Evolutionary conservation across 2,888 invertebrate genomes (phyloP).

Genomic region (Candidula unifasciata): DNA sequence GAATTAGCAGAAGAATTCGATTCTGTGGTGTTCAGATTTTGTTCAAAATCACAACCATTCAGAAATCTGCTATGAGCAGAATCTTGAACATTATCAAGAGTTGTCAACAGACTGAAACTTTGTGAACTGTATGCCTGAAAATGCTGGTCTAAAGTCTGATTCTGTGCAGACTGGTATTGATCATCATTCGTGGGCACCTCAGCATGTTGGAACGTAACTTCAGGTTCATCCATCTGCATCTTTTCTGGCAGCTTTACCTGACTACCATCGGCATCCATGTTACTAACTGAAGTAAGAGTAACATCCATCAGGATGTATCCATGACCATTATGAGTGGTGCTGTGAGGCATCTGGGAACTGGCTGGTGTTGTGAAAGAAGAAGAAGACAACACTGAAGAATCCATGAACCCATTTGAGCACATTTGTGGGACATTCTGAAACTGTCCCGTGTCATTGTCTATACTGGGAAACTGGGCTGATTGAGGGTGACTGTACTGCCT

Average conservation of each 20-base stretch:
- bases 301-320: conserved; percentile 38
- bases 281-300: background rate
- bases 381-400: conserved; percentile 9
- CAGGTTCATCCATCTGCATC: conserved; percentile 48
- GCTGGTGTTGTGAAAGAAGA: conserved; percentile 21
- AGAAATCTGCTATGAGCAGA: background rate
- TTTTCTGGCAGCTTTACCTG: conserved; percentile 42
- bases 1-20: background rate
- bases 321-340: conserved; percentile 11
- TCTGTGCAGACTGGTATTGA: background rate
- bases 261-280: background rate
- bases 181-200: background rate
- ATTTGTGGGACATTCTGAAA: conserved; percentile 25
- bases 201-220: conserved; percentile 9
- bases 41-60: conserved; percentile 17
- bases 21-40: background rate
- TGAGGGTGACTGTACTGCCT: conserved; percentile 21
- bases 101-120: background rate
- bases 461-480: conserved; percentile 10
- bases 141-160: background rate
- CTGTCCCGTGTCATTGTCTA: background rate
- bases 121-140: conserved; percentile 16
- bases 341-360: conserved; percentile 2
- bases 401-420: conserved; percentile 7
- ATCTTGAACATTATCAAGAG: conserved; percentile 12